phyloP scores from a whole-genome alignment of 37 sponge, comb jelly and placozoan genomes.

The Oopsacas minuta region DNA sequence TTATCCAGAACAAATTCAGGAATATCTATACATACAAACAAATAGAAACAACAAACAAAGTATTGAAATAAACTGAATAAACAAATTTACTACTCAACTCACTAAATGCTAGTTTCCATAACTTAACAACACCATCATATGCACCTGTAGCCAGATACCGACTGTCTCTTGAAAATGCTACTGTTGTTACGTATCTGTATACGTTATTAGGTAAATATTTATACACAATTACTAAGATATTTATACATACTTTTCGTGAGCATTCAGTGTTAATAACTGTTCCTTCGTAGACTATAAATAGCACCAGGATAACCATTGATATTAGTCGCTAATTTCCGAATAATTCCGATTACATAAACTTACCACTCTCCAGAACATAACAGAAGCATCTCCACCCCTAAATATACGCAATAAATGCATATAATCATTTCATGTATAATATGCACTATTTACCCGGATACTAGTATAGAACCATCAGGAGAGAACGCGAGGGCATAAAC shows the following conservation, averaged over 20 bases:
- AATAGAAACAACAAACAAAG: background rate
- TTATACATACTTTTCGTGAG: background rate
- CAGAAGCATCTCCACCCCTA: constrained; percentile 14
- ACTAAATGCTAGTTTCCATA: background rate
- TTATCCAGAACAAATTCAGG: background rate
- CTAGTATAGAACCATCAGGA: background rate
- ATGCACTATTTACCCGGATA: background rate
- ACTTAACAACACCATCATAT: constrained; percentile 9
- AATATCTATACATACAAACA: background rate
- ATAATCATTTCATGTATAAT: background rate
- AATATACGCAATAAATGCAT: background rate
- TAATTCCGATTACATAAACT: background rate
- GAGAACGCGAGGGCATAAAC: background rate
- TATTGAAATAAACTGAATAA: background rate
- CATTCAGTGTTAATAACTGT: background rate
- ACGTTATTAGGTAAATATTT: background rate
- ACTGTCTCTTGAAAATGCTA: background rate
- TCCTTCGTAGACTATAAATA: background rate
- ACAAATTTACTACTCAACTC: background rate
- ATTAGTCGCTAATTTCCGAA: background rate
- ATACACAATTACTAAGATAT: background rate
- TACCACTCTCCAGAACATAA: constrained; percentile 10
- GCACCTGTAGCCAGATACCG: background rate
- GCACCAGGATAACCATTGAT: too few relatives aligned
- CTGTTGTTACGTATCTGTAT: background rate